Evolutionary conservation across 2,888 invertebrate species (phyloP), one percentile per base, ranked within the genome.

Genomic region (Scaptomyza flava): DNA sequence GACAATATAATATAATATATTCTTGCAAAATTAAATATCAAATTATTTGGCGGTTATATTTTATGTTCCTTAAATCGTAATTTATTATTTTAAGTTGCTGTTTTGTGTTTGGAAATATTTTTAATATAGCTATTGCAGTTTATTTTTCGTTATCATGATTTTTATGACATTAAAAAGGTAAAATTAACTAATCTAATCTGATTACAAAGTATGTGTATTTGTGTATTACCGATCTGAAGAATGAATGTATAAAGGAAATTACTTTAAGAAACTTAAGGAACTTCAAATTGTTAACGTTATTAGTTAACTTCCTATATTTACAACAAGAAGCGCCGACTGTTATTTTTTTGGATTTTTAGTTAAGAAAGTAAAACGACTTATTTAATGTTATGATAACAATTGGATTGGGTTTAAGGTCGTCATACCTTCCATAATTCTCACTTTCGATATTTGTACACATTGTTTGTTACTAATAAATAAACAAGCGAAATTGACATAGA

Each of bases 61-160:
- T 34, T 34, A 36, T 23, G 42, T 41, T 61, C 8, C 34, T 45
- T 27, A 27, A 27, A 27, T 4, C 27, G 0, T 53, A 11, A 6
- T 46, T 58, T 14, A 46, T 46, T 70, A 51, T 50, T 69, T 20
- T 57, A 27, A 47, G n/a, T 46, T 43, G 54, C 42, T 42, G 6
- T 41, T 27, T 27, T 27, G 27, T 27, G 27, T 27, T 27, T 27
- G 0, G 6, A 6, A 27, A 27, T 27, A 27, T 27, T 27, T 27
- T 12, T 9, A 51, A 42, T 34, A 34, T 14, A 17, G 27, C 34
- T 42, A 17, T 33, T n/a, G n/a, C 9, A 47, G 14, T 14, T 42
- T 23, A 20, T 41, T 33, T 54, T 45, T 23, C 17, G n/a, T 64
- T 53, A 11, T n/a, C n/a, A 38, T 34, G n/a, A 9, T 9, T n/a